phyloP scores from a whole-genome alignment of 2,797 vertebrate genomes.

The Xenentodon cancila region DNA sequence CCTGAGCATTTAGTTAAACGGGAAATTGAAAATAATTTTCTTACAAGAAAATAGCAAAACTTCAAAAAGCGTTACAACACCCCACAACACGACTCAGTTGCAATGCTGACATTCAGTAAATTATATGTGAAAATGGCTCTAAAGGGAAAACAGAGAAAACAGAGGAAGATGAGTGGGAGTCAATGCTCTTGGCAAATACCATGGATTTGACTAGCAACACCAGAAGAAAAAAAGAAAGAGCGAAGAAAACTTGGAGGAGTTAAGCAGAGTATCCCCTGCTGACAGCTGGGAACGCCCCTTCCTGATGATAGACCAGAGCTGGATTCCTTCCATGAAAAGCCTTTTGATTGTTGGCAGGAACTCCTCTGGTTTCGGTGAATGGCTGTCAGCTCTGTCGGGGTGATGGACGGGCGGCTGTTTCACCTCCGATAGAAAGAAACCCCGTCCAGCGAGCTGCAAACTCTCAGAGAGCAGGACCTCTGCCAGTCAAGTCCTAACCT shows the following conservation, averaged over 20 bases:
- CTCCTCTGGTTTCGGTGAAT: slow-evolving; percentile 77
- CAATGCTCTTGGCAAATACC: slow-evolving; percentile 53
- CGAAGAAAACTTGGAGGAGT: slow-evolving; percentile 17
- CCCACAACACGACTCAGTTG: background rate
- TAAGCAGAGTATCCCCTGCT: slow-evolving; percentile 26
- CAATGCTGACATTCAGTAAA: background rate
- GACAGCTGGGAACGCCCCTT: slow-evolving; percentile 72
- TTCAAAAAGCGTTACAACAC: background rate
- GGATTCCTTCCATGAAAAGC: slow-evolving; percentile 81
- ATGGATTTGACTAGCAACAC: slow-evolving; percentile 38
- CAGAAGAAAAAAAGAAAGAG: background rate
- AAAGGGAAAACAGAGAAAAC: background rate
- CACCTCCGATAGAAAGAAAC: slow-evolving; percentile 79
- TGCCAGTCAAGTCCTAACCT: slow-evolving; percentile 78
- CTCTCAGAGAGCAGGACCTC: slow-evolving; percentile 76
- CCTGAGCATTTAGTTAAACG: no score
- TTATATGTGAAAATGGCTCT: slow-evolving; percentile 2
- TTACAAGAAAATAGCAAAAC: background rate
- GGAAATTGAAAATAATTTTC: no score
- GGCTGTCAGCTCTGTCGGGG: slow-evolving; percentile 77
- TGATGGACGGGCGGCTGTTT: slow-evolving; percentile 80
- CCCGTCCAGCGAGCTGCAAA: slow-evolving; percentile 67
- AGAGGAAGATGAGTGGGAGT: slow-evolving; percentile 8
- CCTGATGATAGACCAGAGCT: slow-evolving; percentile 71
- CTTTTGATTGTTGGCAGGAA: slow-evolving; percentile 79